These are phyloP conservation scores for Ptychochromis oligacanthus DNA, from an alignment of 2,113 vertebrate species.

Conservation along the genomic window DNA sequence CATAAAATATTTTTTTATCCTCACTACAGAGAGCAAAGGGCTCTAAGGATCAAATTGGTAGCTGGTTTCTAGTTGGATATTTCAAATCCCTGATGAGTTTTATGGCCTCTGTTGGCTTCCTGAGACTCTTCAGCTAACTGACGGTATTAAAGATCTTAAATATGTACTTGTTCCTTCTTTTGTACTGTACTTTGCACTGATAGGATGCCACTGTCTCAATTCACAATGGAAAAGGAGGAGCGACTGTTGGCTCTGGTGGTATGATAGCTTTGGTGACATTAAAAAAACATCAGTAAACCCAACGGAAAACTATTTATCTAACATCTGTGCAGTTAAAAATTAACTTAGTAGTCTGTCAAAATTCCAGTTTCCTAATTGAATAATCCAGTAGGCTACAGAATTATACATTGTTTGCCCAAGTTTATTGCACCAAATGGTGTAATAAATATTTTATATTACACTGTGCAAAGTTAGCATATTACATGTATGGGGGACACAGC, in stretches of 20 bases:
- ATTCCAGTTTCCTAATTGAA: neutral
- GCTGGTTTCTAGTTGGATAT: neutral
- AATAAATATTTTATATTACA: neutral
- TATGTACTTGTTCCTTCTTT: neutral
- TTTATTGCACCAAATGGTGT: neutral
- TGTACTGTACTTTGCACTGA: neutral
- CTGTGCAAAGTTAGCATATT: neutral
- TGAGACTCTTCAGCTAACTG: constrained; percentile 4
- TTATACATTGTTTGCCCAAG: neutral
- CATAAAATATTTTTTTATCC: constrained; percentile 9
- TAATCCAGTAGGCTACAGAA: neutral
- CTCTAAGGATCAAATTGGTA: neutral
- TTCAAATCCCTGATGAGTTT: neutral
- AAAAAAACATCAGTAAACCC: neutral
- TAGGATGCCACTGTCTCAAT: neutral
- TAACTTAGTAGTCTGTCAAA: neutral
- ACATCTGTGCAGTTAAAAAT: neutral
- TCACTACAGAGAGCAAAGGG: neutral
- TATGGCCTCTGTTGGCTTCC: neutral
- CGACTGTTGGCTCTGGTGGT: neutral
- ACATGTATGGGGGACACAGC: neutral
- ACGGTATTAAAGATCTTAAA: neutral
- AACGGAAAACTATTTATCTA: neutral
- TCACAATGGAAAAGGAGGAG: neutral
- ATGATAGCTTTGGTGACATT: neutral